Evolutionary conservation across 2,113 vertebrate genomes (phyloP).

Genomic region (Myocastor coypus): DNA sequence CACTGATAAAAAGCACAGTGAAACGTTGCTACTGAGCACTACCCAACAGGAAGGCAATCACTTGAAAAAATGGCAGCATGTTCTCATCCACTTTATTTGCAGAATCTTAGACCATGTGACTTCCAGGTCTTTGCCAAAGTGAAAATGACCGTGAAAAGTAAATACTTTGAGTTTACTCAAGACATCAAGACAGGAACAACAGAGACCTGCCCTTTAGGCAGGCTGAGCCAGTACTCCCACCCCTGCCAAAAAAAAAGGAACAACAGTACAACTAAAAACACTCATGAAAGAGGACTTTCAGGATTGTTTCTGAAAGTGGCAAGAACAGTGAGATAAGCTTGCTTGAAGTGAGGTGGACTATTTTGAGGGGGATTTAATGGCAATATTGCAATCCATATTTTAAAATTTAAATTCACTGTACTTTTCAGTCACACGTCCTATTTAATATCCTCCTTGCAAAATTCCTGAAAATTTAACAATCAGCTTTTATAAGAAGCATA

Average conservation of each 20-base stretch:
- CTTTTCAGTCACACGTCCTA: background rate
- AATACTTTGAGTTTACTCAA: background rate
- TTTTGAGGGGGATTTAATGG: background rate
- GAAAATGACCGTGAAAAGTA: background rate
- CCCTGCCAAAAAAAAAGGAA: too few species aligned
- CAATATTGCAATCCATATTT: background rate
- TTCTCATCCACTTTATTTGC: background rate
- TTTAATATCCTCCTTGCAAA: background rate
- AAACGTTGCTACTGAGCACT: background rate
- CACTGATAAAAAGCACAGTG: background rate
- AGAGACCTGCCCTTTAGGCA: too few species aligned
- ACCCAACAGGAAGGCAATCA: background rate
- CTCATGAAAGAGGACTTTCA: background rate
- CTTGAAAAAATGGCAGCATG: background rate
- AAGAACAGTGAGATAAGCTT: background rate
- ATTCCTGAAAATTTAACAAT: background rate
- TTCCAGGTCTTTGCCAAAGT: background rate
- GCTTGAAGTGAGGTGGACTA: background rate
- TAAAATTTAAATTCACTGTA: background rate
- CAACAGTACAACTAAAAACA: background rate
- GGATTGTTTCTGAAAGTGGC: background rate
- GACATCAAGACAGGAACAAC: background rate
- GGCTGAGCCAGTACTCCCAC: too few species aligned
- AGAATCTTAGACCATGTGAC: background rate
- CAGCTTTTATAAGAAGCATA: background rate